Conservation (phyloP, 2,113 vertebrate genomes). For the Desmodus rotundus region DNA sequence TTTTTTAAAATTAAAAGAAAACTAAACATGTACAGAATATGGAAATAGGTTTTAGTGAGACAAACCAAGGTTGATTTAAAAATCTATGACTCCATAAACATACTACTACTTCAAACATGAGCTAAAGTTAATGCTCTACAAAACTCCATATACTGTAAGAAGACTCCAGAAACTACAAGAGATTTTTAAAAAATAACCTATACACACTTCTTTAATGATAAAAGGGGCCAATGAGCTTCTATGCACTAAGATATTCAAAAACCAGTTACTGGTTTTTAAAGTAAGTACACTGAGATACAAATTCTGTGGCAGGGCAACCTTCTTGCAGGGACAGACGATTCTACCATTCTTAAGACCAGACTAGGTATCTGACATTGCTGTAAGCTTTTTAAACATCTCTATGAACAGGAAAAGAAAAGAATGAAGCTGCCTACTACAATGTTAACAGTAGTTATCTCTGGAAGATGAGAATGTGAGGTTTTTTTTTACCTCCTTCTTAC, state of each 20-base stretch:
- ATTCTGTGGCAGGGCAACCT: background rate
- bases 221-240: background rate
- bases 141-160: background rate
- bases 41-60: background rate
- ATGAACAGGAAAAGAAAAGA: background rate
- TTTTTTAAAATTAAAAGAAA: background rate
- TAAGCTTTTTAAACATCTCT: background rate
- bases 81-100: background rate
- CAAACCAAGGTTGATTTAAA: background rate
- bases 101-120: background rate
- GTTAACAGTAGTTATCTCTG: background rate
- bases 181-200: background rate
- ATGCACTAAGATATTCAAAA: background rate
- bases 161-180: background rate
- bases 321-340: background rate
- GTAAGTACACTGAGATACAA: background rate
- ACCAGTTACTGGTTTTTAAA: constrained; percentile 8
- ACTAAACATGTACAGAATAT: background rate
- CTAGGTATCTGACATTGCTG: background rate
- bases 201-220: background rate
- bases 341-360: background rate
- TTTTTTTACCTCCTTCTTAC: background rate
- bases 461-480: background rate
- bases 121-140: background rate
- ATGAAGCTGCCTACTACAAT: background rate